Conservation (phyloP, 2,113 vertebrate genomes). For the Larimichthys crocea region DNA sequence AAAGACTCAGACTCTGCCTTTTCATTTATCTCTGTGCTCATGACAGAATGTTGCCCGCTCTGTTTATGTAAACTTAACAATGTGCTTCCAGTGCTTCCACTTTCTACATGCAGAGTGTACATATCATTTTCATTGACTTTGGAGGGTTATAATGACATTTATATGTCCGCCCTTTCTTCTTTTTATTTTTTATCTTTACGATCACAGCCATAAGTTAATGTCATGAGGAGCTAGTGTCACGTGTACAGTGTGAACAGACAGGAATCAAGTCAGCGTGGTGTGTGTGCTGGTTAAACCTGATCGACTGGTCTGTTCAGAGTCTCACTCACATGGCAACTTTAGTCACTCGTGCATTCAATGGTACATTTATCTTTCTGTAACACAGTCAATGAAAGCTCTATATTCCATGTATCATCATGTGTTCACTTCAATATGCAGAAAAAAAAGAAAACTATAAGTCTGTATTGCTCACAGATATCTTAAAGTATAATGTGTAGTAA, state of each 20-base stretch:
- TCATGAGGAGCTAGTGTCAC: background rate
- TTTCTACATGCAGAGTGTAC: background rate
- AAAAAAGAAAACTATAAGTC: too few relatives aligned
- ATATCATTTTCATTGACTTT: background rate
- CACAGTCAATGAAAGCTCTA: too few relatives aligned
- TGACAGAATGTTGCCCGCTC: background rate
- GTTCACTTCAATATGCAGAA: background rate
- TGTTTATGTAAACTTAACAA: background rate
- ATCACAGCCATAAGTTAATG: background rate
- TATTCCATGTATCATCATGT: too few relatives aligned
- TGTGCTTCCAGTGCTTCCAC: background rate
- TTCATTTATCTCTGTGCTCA: conserved; percentile 17
- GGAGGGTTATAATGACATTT: background rate
- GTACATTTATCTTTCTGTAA: background rate
- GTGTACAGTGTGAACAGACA: conserved; percentile 17
- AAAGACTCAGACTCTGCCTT: conserved; percentile 19
- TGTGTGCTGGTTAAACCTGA: conserved; percentile 48
- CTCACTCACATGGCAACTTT: background rate
- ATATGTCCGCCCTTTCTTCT: too few relatives aligned
- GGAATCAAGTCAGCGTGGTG: background rate
- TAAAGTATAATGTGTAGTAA: too few relatives aligned
- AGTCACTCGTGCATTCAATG: background rate
- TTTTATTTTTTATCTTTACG: background rate
- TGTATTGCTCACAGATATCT: too few relatives aligned
- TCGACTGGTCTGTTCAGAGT: conserved; percentile 33